Evolutionary conservation across 2,797 vertebrate species (phyloP), one percentile per base, ranked within the genome.

Genomic region (Cossypha heuglini): DNA sequence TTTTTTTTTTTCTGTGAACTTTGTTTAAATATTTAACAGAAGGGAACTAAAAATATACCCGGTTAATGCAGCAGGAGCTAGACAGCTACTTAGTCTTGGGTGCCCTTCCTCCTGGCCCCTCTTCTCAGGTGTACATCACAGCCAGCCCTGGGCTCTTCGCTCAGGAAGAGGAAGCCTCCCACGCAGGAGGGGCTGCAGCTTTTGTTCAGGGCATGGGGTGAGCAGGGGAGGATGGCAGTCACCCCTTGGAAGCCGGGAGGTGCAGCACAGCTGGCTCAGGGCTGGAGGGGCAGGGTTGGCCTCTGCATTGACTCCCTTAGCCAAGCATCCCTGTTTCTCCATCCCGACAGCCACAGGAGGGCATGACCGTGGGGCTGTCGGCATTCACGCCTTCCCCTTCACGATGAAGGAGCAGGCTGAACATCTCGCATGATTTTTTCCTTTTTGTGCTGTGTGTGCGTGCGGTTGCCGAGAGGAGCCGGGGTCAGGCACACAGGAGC

Each of bases 21-120:
- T 94, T 96, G 94, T 96, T 97, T 97, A 97, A 97, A 96, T 95
- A 97, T 97, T 97, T 96, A 97, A 94, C 90, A 96, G 94, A 89
- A 95, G 49, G 61, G 91, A 95, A 97, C 96, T 97, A 97, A 97
- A 97, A 97, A 97, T 97, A 97, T 94, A 90, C 67, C 55, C 31
- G 48, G 89, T 93, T 96, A 96, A 96, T 94, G 92, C 90, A 91
- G 94, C 80, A 90, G 82, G 86, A 94, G 48, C 93, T 88, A 96
- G 89, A 91, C 62, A 93, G 93, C 86, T 86, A 37, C 69, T 95
- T 55, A 51, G 8, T 93, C 80, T 45, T 69, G 35, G 69, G 73
- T 87, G 87, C 78, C 79, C 54, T 84, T 93, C 76, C 68, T 95
- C 61, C 85, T 54, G 55, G 72, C 31, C 88, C 61, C 25, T 77